phyloP scores from a whole-genome alignment of 2,888 invertebrate genomes.

The Idaea biselata region DNA sequence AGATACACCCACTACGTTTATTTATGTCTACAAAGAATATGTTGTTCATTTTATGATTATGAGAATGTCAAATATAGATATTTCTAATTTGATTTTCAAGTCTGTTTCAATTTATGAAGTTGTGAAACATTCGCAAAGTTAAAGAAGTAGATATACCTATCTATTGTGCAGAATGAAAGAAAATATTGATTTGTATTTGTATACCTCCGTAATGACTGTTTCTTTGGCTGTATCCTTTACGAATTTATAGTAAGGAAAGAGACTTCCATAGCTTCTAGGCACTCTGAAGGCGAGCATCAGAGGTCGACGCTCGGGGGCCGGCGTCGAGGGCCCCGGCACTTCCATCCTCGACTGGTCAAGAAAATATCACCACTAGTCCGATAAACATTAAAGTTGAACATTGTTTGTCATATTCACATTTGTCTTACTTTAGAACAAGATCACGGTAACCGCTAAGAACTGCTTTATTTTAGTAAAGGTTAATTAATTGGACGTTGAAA shows the following conservation, averaged over 20 bases:
- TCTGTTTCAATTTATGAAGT: neutral
- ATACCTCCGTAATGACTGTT: slow-evolving; percentile 58
- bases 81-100: neutral
- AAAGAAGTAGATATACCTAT: neutral
- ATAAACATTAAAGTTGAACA: slow-evolving; percentile 44
- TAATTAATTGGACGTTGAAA: slow-evolving; percentile 8
- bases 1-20: neutral
- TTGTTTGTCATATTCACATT: slow-evolving; percentile 60
- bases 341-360: slow-evolving; percentile 50
- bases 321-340: slow-evolving; percentile 47
- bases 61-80: neutral
- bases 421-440: slow-evolving; percentile 17
- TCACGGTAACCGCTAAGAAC: neutral
- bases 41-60: neutral
- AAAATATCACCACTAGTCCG: slow-evolving; percentile 47
- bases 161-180: neutral
- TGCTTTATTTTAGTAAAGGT: slow-evolving; percentile 14
- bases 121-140: neutral
- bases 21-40: neutral
- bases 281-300: slow-evolving; percentile 62
- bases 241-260: slow-evolving; percentile 83
- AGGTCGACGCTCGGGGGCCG: slow-evolving; percentile 60
- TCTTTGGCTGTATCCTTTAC: slow-evolving; percentile 72
- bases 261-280: slow-evolving; percentile 82
- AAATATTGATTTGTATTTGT: neutral